These are phyloP conservation scores for Charadrius vociferus DNA, from an alignment of 2,113 vertebrate genomes.

Conservation along the genomic window DNA sequence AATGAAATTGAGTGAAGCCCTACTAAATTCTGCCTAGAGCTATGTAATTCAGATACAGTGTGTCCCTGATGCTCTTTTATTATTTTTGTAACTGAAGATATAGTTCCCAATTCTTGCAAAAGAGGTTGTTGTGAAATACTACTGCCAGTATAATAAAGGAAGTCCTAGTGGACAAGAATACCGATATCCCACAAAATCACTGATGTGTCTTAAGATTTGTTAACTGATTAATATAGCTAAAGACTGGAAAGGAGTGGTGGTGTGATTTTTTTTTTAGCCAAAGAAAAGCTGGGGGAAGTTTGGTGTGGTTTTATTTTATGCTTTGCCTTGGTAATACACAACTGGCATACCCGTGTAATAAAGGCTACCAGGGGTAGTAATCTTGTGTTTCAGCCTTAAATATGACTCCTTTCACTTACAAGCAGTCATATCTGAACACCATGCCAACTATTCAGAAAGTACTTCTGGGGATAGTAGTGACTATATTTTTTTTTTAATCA, in stretches of 20 bases:
- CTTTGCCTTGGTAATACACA: background rate
- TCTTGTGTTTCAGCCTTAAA: background rate
- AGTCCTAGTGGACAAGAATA: background rate
- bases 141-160: background rate
- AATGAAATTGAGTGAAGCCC: conserved; percentile 80
- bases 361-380: background rate
- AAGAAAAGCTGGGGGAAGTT: background rate
- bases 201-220: background rate
- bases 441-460: background rate
- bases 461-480: background rate
- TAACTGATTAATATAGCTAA: background rate
- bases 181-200: background rate
- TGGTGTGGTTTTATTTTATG: background rate
- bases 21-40: conserved; percentile 50
- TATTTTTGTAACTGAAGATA: background rate
- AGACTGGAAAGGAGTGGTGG: background rate
- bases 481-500: background rate
- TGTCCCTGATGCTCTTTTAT: conserved; percentile 9
- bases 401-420: background rate
- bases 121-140: conserved; percentile 28
- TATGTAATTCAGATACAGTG: background rate
- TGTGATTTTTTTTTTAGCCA: background rate
- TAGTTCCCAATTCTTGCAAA: background rate
- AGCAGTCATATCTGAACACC: background rate
- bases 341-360: background rate